Evolutionary conservation across 2,888 invertebrate species (phyloP), one percentile per base, ranked within the genome.

Genomic region (Alviniconcha strummeri): DNA sequence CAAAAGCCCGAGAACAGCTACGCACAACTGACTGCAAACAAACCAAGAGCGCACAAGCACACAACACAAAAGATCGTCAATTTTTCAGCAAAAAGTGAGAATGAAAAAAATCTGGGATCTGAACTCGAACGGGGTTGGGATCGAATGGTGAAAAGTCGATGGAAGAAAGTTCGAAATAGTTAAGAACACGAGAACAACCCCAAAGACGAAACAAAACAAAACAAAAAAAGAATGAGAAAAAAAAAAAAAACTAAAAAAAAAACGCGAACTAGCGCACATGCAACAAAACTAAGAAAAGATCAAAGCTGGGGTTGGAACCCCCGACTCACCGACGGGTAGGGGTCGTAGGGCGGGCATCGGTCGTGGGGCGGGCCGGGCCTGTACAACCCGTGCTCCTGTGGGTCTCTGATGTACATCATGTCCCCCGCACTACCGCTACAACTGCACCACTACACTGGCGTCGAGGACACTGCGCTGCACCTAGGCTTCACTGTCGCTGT

Each of bases 321-420:
- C 11, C 17, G 2, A 82, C 82, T 82, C 71, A 82, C 82, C 82
- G 82, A 82, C 4, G 82, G 82, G 77, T 82, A 82, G 6, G 82
- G 82, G 69, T 82, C 82, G 71, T 82, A 82, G 77, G 82, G 82
- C 82, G 82, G 82, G 54, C 82, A 82, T 77, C 82, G 56, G 76
- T 52, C 74, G 57, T 56, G 81, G 69, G 82, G 80, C 76, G 80
- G 78, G 78, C 78, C 80, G 67, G 80, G 67, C 76, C 80, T 55
- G 79, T 83, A 80, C 80, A 80, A 75, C 75, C 76, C 80, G 54
- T 80, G 83, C 80, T 80, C 80, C 80, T 75, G 75, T 15, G 55
- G 80, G 9, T 80, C 80, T 80, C 76, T 75, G 80, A 80, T 69
- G 79, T 80, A 76, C 83, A 80, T 75, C 80, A 80, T 75, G 79